These are phyloP conservation scores for Tokudaia tokunoshimensis DNA, from an alignment of 2,797 vertebrate genomes.

Conservation along the genomic window DNA sequence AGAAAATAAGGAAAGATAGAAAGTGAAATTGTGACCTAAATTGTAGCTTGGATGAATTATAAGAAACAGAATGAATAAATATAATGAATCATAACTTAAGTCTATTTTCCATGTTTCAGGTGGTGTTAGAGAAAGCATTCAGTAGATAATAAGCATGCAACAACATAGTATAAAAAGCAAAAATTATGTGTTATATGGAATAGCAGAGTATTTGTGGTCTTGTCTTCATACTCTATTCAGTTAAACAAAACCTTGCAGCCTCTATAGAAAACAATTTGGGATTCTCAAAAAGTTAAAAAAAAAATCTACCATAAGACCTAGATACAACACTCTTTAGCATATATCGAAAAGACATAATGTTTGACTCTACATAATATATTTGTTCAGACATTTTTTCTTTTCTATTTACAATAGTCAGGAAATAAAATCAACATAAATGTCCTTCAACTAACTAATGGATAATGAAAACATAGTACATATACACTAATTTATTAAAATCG, in stretches of 20 bases:
- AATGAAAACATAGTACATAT: neutral
- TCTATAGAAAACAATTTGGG: too few relatives aligned
- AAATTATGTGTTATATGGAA: neutral
- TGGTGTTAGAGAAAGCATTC: neutral
- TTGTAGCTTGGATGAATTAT: neutral
- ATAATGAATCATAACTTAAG: neutral
- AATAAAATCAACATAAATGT: neutral
- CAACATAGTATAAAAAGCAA: neutral
- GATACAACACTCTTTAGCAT: neutral
- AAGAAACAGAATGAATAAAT: neutral
- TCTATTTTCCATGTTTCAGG: neutral
- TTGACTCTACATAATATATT: neutral
- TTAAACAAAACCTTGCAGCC: neutral
- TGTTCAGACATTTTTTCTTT: neutral
- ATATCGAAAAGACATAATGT: neutral
- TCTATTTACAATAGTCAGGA: neutral
- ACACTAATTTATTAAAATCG: neutral
- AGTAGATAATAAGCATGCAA: neutral
- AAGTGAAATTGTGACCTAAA: neutral
- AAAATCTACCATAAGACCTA: neutral
- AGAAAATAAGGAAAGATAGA: conserved; percentile 29
- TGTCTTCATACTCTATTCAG: neutral
- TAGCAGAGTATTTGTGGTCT: neutral
- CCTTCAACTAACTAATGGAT: neutral
- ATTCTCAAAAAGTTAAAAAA: neutral